These are phyloP conservation scores for Chrysemys picta DNA, from an alignment of 2,113 vertebrate species.

Conservation along the genomic window DNA sequence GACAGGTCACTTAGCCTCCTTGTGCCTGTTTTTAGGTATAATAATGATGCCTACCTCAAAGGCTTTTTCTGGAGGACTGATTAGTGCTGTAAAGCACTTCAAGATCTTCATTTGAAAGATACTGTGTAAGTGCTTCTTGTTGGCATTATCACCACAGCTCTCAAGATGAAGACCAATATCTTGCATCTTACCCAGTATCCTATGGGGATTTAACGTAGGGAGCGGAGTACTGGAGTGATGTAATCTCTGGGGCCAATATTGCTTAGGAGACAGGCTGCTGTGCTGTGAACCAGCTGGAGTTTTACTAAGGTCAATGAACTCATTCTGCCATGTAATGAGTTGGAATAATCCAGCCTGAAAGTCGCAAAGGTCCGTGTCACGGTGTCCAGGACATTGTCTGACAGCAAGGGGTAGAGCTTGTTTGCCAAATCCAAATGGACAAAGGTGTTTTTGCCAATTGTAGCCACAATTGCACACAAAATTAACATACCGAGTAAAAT, in stretches of 20 bases:
- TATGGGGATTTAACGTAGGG: neutral
- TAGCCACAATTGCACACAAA: neutral
- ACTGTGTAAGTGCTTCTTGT: neutral
- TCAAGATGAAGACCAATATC: neutral
- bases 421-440: neutral
- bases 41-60: neutral
- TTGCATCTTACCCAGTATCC: neutral
- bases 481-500: neutral
- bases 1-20: neutral
- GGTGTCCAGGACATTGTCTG: neutral
- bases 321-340: neutral
- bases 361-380: accelerated
- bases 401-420: neutral
- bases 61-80: neutral
- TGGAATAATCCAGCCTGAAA: neutral
- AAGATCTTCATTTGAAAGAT: neutral
- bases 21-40: neutral
- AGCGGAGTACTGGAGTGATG: neutral
- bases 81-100: neutral
- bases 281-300: neutral
- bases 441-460: neutral
- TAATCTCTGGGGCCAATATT: neutral
- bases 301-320: neutral
- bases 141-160: accelerated
- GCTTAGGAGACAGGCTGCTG: neutral